phyloP scores from a whole-genome alignment of 2,797 vertebrate genomes.

The Cossypha dichroa region DNA sequence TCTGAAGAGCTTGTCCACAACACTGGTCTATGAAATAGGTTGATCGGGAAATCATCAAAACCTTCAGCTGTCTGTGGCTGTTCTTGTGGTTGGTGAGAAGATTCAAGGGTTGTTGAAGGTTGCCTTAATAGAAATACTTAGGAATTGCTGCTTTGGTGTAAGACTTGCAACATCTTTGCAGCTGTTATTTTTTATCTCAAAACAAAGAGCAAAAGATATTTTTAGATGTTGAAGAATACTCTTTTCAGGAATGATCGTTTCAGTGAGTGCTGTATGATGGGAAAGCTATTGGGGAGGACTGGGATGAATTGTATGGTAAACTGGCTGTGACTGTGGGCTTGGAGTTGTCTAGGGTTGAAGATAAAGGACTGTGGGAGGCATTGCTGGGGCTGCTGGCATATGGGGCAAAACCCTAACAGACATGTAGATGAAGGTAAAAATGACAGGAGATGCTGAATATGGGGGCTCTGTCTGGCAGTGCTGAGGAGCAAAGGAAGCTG shows the following conservation, averaged over 20 bases:
- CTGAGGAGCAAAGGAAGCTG: neutral
- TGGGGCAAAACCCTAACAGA: neutral
- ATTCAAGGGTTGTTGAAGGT: neutral
- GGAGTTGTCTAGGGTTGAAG: neutral
- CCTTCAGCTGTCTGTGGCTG: neutral
- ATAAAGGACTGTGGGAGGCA: neutral
- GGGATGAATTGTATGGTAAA: neutral
- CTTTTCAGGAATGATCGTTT: neutral
- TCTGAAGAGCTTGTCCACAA: neutral
- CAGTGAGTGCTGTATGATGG: neutral
- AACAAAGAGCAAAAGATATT: neutral
- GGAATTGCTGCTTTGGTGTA: neutral
- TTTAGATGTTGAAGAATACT: neutral
- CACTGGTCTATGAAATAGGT: neutral
- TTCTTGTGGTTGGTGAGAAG: neutral
- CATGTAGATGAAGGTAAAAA: neutral
- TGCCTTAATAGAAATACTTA: neutral
- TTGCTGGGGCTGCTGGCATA: neutral
- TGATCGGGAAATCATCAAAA: neutral
- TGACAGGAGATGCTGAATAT: rapidly evolving
- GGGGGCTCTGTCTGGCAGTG: neutral
- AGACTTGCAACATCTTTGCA: neutral
- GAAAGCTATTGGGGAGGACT: neutral
- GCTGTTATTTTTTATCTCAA: neutral
- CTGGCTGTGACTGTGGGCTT: neutral